phyloP scores from a whole-genome alignment of 2,888 invertebrate species.

The Podabrus alpinus region DNA sequence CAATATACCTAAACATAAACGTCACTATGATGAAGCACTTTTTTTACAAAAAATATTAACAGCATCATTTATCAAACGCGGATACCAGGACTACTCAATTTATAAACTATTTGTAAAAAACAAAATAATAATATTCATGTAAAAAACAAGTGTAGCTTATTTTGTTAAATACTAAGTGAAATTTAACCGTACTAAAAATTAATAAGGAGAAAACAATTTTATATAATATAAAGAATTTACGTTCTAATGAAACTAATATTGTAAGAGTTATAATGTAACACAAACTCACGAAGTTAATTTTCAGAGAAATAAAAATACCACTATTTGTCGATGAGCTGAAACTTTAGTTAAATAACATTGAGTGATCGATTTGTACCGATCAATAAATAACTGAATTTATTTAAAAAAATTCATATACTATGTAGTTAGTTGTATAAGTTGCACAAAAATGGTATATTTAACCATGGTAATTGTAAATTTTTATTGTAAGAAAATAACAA shows the following conservation, averaged over 20 bases:
- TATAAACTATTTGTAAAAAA: constrained; percentile 10
- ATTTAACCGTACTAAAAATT: background rate
- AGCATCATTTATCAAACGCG: constrained; percentile 17
- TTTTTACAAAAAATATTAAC: constrained; percentile 24
- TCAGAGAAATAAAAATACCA: background rate
- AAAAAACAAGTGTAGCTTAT: background rate
- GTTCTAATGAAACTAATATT: background rate
- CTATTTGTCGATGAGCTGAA: background rate
- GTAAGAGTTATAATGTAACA: background rate
- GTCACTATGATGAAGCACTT: constrained; percentile 23
- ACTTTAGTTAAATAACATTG: background rate
- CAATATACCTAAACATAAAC: constrained; percentile 14
- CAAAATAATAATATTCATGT: background rate
- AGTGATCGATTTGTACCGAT: background rate
- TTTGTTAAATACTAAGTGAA: background rate
- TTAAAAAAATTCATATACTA: background rate
- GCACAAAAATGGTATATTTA: background rate
- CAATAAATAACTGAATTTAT: background rate
- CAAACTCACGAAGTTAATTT: background rate
- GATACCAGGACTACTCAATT: constrained; percentile 14
- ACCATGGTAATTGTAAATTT: background rate
- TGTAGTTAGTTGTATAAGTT: background rate
- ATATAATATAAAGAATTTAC: background rate
- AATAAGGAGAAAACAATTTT: background rate
- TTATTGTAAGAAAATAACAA: background rate